Evolutionary conservation across 2,113 vertebrate genomes (phyloP).

Genomic region (Dendropsophus ebraccatus): DNA sequence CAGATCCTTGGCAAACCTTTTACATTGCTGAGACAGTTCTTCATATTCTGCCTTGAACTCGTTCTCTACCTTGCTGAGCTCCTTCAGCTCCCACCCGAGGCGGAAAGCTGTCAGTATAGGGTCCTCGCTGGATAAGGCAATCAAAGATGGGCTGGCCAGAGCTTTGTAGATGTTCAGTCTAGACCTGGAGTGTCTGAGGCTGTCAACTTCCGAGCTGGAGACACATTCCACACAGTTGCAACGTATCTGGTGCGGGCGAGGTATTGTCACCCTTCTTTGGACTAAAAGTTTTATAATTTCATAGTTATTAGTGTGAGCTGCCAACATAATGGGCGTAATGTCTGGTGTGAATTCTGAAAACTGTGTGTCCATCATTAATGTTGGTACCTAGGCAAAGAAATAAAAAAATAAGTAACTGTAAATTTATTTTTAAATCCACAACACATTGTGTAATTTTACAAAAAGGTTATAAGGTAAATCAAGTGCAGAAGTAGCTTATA

Average conservation of each 20-base stretch:
- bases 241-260: slow-evolving; percentile 93
- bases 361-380: slow-evolving; percentile 93
- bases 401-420: slow-evolving; percentile 48
- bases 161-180: slow-evolving; percentile 97
- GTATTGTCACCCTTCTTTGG: slow-evolving; percentile 91
- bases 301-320: slow-evolving; percentile 98
- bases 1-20: slow-evolving; percentile 95
- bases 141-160: slow-evolving; percentile 92
- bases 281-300: slow-evolving; percentile 98
- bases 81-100: slow-evolving; percentile 96
- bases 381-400: slow-evolving; percentile 80
- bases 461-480: not conserved
- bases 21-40: slow-evolving; percentile 96
- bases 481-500: not conserved
- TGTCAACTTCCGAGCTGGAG: slow-evolving; percentile 95
- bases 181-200: slow-evolving; percentile 92
- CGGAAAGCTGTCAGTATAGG: slow-evolving; percentile 91
- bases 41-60: slow-evolving; percentile 99
- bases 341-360: slow-evolving; percentile 98
- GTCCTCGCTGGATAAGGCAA: slow-evolving; percentile 91
- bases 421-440: not conserved
- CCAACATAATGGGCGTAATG: slow-evolving; percentile 98
- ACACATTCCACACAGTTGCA: slow-evolving; percentile 98
- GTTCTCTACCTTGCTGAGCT: slow-evolving; percentile 98
- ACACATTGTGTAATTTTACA: not conserved